Percentiles rank a stretch among this genome's conserved stretches.
Conservation (phyloP, 2,113 vertebrate genomes). For the Lutjanus erythropterus region DNA sequence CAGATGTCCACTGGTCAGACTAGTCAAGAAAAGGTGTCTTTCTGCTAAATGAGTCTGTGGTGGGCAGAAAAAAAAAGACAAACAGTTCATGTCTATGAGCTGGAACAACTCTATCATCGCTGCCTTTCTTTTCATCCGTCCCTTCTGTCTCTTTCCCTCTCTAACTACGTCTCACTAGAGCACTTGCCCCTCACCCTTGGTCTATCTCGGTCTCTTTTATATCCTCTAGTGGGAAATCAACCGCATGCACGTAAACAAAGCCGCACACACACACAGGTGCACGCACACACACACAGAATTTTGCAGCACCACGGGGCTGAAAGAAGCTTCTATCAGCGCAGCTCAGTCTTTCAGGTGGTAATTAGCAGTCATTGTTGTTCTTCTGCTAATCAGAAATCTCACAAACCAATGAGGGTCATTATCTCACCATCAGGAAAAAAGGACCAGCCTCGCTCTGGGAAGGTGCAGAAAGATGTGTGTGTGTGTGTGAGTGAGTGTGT, state of each 20-base stretch:
- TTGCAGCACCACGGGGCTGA: slow-evolving; percentile 57
- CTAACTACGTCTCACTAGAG: slow-evolving; percentile 49
- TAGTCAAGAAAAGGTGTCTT: slow-evolving; percentile 8
- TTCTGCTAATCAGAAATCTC: slow-evolving; percentile 82
- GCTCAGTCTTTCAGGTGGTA: slow-evolving; percentile 81
- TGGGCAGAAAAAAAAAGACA: slow-evolving; percentile 10
- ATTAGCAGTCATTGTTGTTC: slow-evolving; percentile 83
- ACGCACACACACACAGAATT: slow-evolving; percentile 36
- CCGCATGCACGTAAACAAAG: slow-evolving; percentile 54
- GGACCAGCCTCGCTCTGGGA: slow-evolving; percentile 45
- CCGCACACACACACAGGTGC: slow-evolving; percentile 12
- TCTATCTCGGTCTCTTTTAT: slow-evolving; percentile 59
- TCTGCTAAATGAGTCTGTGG: slow-evolving; percentile 13
- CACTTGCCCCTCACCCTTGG: slow-evolving; percentile 55
- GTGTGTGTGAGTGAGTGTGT: slow-evolving; percentile 8
- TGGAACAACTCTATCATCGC: slow-evolving; percentile 56
- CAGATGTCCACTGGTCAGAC: slow-evolving; percentile 31
- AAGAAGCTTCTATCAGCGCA: slow-evolving; percentile 72
- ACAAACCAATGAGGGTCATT: slow-evolving; percentile 76
- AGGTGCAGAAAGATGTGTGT: slow-evolving; percentile 28
- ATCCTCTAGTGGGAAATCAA: slow-evolving; percentile 71
- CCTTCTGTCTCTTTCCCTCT: slow-evolving; percentile 27
- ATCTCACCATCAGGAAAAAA: slow-evolving; percentile 76
- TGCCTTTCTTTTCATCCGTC: slow-evolving; percentile 49
- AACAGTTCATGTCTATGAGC: slow-evolving; percentile 3